Conservation (phyloP, 2,113 vertebrate species). For the Pogona vitticeps region DNA sequence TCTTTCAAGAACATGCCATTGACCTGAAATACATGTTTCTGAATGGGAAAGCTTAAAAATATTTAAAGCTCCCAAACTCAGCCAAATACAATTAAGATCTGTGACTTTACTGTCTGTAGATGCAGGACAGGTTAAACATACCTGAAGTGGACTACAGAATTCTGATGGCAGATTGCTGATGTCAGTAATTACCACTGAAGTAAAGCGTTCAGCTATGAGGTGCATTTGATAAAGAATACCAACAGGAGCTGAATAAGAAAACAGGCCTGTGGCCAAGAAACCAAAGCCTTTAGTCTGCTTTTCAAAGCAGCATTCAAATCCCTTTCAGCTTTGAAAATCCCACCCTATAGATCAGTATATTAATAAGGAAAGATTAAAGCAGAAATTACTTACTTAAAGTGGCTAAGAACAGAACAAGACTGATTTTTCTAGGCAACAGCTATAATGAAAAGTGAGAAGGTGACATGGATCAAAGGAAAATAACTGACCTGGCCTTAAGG, state of each 20-base stretch:
- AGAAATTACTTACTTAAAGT: conserved; percentile 5
- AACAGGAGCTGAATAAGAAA: conserved; percentile 3
- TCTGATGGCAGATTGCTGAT: background rate
- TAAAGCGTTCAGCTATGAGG: conserved; percentile 2
- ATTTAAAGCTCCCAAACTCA: background rate
- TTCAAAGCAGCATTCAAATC: conserved; percentile 6
- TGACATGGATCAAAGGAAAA: background rate
- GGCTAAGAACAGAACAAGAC: background rate
- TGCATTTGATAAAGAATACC: background rate
- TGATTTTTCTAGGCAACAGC: background rate
- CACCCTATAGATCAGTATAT: background rate
- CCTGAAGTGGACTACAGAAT: no score
- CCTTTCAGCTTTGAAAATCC: conserved; percentile 15
- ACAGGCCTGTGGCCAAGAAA: conserved; percentile 6
- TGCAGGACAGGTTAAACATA: background rate
- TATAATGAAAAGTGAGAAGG: background rate
- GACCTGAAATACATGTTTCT: background rate
- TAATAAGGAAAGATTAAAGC: conserved; percentile 19
- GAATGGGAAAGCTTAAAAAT: background rate
- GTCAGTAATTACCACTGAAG: background rate
- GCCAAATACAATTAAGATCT: background rate
- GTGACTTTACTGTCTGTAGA: background rate
- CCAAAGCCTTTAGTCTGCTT: conserved; percentile 8
- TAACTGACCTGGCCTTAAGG: background rate
- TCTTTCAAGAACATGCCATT: background rate